Conservation (phyloP, 2,888 invertebrate genomes). For the Prenolepis imparis region DNA sequence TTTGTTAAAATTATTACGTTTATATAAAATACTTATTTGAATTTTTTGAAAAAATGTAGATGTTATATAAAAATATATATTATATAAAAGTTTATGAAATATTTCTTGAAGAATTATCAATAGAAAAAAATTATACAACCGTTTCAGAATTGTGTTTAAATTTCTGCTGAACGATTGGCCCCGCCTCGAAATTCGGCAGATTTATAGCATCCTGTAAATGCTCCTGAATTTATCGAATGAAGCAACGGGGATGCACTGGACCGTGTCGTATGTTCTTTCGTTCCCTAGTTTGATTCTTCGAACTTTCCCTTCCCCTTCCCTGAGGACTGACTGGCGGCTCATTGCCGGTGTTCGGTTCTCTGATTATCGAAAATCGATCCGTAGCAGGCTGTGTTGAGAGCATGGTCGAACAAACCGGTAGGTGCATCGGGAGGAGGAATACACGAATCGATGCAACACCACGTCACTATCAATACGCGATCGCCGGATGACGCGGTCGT, state of each 20-base stretch:
- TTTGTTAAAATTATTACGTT: not conserved
- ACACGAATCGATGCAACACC: conserved; percentile 48
- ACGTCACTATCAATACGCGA: conserved; percentile 55
- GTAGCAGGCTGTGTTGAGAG: conserved; percentile 73
- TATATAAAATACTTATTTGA: not conserved
- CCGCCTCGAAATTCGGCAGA: conserved; percentile 24
- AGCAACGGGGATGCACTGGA: conserved; percentile 63
- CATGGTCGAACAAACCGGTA: conserved; percentile 72
- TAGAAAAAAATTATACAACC: not conserved
- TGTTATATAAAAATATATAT: not conserved
- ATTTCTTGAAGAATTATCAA: not conserved
- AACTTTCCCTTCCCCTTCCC: conserved; percentile 66
- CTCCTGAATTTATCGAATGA: conserved; percentile 61
- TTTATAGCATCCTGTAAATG: conserved; percentile 37
- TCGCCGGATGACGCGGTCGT: conserved; percentile 71
- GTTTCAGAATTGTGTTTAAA: conserved; percentile 11
- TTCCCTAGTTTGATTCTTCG: conserved; percentile 55
- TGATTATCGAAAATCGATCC: conserved; percentile 81
- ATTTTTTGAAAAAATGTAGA: not conserved
- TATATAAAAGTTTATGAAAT: not conserved
- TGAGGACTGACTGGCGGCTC: conserved; percentile 66
- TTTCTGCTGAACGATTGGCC: conserved; percentile 13
- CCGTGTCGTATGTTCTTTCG: conserved; percentile 66
- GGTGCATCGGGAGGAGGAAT: conserved; percentile 59
- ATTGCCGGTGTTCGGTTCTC: conserved; percentile 74